Conservation (phyloP, 2,888 invertebrate genomes). For the Eilema sororculum region DNA sequence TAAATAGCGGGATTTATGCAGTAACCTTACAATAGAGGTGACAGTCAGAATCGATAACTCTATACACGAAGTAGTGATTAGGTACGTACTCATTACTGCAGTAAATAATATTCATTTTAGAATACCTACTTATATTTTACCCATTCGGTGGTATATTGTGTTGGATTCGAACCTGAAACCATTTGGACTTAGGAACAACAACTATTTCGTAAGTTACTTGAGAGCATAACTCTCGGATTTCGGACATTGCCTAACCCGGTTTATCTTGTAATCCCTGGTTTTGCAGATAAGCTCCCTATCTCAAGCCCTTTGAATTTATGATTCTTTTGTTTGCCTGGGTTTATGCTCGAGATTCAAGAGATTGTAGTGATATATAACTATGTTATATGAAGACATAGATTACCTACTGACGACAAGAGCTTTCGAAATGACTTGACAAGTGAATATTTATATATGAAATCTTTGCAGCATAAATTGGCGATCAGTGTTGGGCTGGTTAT, state of each 20-base stretch:
- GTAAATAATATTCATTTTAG: background rate
- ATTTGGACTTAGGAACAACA: no score
- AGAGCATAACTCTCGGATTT: background rate
- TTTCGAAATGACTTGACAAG: background rate
- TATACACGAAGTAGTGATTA: background rate
- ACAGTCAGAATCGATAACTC: slow-evolving; percentile 13
- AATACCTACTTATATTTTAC: no score
- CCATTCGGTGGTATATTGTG: no score
- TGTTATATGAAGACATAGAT: background rate
- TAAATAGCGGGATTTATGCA: background rate
- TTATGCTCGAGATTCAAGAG: background rate
- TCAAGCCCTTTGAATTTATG: slow-evolving; percentile 19
- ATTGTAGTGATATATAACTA: background rate
- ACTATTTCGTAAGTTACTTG: no score
- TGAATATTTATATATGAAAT: background rate
- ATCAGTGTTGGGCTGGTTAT: background rate
- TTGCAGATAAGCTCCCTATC: slow-evolving; percentile 17
- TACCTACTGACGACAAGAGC: background rate
- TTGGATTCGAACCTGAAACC: no score
- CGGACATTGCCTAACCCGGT: background rate
- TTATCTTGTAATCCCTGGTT: slow-evolving; percentile 15
- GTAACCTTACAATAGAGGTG: background rate
- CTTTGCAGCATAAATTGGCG: background rate
- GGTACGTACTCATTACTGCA: background rate
- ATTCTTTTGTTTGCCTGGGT: background rate